Evolutionary conservation across 2,113 vertebrate genomes (phyloP), one percentile per base, ranked within the genome.

Genomic region (Hippocampus abdominalis): DNA sequence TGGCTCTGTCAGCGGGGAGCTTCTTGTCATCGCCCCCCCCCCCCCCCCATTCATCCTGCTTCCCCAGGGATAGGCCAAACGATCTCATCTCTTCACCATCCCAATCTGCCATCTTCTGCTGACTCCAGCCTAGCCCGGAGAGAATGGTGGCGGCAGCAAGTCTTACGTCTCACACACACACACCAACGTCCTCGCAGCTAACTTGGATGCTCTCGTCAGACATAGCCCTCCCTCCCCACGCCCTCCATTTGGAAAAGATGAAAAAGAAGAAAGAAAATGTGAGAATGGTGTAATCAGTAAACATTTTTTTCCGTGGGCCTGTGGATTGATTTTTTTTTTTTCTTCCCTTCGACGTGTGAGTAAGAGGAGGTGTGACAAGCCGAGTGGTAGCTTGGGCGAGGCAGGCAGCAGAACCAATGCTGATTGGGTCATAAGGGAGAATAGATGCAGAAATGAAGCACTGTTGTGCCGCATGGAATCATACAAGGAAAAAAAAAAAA

Each of bases 1-100:
- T 66, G 82, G 75, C 74, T 84, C 48, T 87, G 81, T 82, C 84
- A 85, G 85, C 68, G 25, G 83, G 84, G 77, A 72, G 68, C 63
- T 65, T 53, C 67, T 48, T 12, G 66, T 70, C 64, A 59, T 68
- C 51, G 23, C 72, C 32, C 48, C 20, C 39, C 11, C 32, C 48
- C 20, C 39, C 11, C 1, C 5, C 18, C 48, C 51, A 39, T 68
- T 13, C 42, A 27, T 16, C 18, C 12, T 25, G 48, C 60, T 51
- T 3, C 12, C 64, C 54, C n/a, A 64, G 72, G 72, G 67, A 69
- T 72, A 68, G 54, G 48, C 77, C 64, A 75, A 53, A 70, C 42
- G 51, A 63, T 70, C 39, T 60, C 0, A 0, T 27, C 39, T 60
- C 1, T 0, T 27, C 53, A 48, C 64, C 36, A 53, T 71, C 40